Base-by-base conservation (phyloP, 2,113 vertebrate species). In the Harpagus bidentatus region DNA sequence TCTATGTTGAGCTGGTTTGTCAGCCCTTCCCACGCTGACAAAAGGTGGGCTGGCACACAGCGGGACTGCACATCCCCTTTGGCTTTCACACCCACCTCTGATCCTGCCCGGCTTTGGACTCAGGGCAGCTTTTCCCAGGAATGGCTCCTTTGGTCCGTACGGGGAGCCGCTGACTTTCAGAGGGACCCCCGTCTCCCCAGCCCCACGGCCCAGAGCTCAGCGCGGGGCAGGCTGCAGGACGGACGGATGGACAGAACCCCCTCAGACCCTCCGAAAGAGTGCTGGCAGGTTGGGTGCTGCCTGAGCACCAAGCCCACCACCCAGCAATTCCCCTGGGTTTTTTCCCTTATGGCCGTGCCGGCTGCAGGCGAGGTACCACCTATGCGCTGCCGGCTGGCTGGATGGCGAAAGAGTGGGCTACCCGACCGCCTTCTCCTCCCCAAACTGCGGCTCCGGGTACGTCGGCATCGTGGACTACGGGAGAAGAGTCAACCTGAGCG, bases 391-490 rank as follows among this genome's bases (percentile, higher is more conserved):
- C 0, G 98, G 99, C 82, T 99, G 99, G 99, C 95, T 99, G 31
- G 98, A 97, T 2, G 79, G 88, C 4, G 97, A 96, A 23, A 97
- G 98, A 53, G 99, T 99, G 6, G 99, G 97, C 9, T 99, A 99
- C 96, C 99, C 99, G 1, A 99, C 99, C 2, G 98, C 98, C 91
- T 99, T 98, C 53, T 94, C 99, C 84, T 99, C 98, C 79, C 97
- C 97, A 28, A 99, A 98, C 20, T 99, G 99, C 9, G 99, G 99
- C 26, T 98, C 98, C 0, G 99, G 99, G 2, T 80, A 98, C 0
- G 97, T 99, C 1, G 99, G 99, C 73, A 99, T 99, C 1, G 98
- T 99, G 67, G 99, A 99, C 95, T 99, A 99, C 0, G 99, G 99
- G 1, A 47, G 16, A 32, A 98, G 99, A 83, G 92, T 45, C 79